Evolutionary conservation across 2,888 invertebrate species (phyloP), one percentile per base, ranked within the genome.

Genomic region (Choristoneura rosaceana): DNA sequence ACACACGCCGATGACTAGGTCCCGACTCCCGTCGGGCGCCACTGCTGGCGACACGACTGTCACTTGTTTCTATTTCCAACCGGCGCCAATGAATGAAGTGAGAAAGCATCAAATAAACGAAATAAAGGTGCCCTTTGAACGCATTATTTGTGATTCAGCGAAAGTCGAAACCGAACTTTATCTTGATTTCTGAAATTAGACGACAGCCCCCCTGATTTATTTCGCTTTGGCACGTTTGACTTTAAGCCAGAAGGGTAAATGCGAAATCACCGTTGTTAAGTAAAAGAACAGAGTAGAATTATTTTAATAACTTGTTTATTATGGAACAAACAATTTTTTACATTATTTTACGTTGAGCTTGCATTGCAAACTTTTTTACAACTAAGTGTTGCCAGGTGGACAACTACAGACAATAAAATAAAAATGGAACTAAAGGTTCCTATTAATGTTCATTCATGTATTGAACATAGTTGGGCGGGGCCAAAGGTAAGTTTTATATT

Each of bases 41-140:
- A 79, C 76, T 84, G 90, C 90, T 90, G 47, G 85, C 79, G 85
- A 82, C 82, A 79, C 76, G 84, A 91, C 90, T 90, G 92, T 92
- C 90, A 91, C 86, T 78, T 79, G 87, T 88, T 90, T 91, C 92
- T 92, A 92, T 91, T 90, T 90, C 83, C 77, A 88, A 77, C 82
- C 81, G 90, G 88, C 89, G 90, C 90, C 89, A 78, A 78, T 84
- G 83, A 74, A 70, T 73, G 76, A 70, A 76, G 69, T 61, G 61
- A 73, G 67, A 74, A 73, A 71, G 68, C 68, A 25, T 68, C 62
- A 74, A 74, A 67, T 67, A 71, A 74, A 68, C 65, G 14, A 74
- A 74, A 70, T 64, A 60, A 62, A 62, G 25, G 17, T 45, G 52
- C 66, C 41, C 63, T 63, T 73, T 68, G 71, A 71, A 67, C 43